phyloP scores from a whole-genome alignment of 64 coral and sea anemone species.

The Pocillopora damicornis region DNA sequence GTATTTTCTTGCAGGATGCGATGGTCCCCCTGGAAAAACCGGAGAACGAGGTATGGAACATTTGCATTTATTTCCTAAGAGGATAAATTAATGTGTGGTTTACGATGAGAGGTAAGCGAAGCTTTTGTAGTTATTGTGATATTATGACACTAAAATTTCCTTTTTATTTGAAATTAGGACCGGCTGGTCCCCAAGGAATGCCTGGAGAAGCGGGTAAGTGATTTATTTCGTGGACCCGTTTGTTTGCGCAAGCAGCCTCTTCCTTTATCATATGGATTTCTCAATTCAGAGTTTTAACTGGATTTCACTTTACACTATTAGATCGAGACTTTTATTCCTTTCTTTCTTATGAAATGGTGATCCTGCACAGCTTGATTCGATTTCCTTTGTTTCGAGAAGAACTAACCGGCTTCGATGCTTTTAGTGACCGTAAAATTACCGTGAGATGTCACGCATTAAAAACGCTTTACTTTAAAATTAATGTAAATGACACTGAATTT shows the following conservation, averaged over 20 bases:
- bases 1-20: conserved; percentile 40
- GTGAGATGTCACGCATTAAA: too few relatives aligned
- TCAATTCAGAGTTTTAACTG: too few relatives aligned
- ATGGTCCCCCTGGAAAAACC: conserved; percentile 69
- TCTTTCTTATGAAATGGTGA: background rate
- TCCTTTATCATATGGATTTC: background rate
- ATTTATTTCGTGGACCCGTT: background rate
- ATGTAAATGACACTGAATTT: too few relatives aligned
- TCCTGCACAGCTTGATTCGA: too few relatives aligned
- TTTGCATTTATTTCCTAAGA: too few relatives aligned
- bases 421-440: too few relatives aligned
- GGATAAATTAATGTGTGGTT: too few relatives aligned
- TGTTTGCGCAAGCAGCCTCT: background rate
- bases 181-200: conserved; percentile 53
- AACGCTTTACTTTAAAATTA: too few relatives aligned
- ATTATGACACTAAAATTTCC: background rate
- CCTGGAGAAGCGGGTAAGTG: conserved; percentile 52
- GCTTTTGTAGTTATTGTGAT: too few relatives aligned
- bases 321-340: background rate
- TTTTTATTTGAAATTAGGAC: conserved; percentile 44
- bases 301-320: background rate
- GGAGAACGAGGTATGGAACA: conserved; percentile 54
- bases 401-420: too few relatives aligned
- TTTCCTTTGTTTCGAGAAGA: too few relatives aligned
- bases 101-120: too few relatives aligned